Evolutionary conservation across 2,113 vertebrate genomes (phyloP).

Genomic region (Glaucomys volans): DNA sequence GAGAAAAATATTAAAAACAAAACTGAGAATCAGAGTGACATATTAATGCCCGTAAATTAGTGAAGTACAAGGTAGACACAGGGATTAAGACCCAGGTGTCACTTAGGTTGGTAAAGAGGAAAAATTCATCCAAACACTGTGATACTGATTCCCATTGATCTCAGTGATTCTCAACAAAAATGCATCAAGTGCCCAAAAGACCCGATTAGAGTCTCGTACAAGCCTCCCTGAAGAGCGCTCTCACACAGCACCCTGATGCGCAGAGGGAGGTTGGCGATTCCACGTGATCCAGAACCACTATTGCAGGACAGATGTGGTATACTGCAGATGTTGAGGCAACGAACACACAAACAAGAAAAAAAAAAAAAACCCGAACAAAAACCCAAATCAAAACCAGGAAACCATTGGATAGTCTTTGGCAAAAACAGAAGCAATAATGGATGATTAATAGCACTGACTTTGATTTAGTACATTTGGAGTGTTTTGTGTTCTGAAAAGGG

Average conservation of each 20-base stretch:
- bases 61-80: background rate
- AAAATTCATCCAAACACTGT: background rate
- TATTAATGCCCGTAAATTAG: background rate
- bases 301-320: background rate
- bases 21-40: background rate
- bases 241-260: background rate
- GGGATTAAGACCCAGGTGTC: background rate
- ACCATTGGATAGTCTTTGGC: background rate
- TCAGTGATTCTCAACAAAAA: slow-evolving; percentile 3
- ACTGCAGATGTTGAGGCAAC: background rate
- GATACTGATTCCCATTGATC: background rate
- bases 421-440: background rate
- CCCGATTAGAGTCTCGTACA: background rate
- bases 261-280: background rate
- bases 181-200: background rate
- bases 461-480: slow-evolving; percentile 15
- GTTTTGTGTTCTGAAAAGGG: slow-evolving; percentile 17
- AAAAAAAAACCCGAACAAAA: background rate
- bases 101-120: slow-evolving; percentile 34
- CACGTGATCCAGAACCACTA: background rate
- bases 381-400: background rate
- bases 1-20: background rate
- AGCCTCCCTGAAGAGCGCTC: background rate
- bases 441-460: background rate
- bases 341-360: background rate